These are phyloP conservation scores for Chironomus tentans DNA, from an alignment of 2,888 invertebrate genomes.

Conservation along the genomic window DNA sequence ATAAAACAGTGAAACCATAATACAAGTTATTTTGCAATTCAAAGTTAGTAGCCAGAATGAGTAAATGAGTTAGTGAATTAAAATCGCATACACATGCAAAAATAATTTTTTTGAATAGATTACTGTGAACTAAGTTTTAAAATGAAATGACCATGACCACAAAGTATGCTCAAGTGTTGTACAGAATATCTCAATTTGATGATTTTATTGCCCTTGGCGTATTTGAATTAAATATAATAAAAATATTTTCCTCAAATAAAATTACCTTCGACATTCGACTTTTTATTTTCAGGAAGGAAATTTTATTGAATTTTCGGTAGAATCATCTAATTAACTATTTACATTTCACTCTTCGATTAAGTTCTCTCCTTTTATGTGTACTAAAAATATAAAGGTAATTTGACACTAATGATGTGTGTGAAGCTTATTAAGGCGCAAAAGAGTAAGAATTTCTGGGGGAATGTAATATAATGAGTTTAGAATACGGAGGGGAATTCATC, in stretches of 20 bases:
- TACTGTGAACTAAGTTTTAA: not conserved
- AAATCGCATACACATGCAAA: not conserved
- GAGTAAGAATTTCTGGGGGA: not conserved
- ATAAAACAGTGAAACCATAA: not conserved
- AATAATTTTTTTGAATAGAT: not conserved
- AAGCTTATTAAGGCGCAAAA: not conserved
- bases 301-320: not conserved
- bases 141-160: conserved; percentile 2
- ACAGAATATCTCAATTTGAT: conserved; percentile 13
- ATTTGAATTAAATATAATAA: not conserved
- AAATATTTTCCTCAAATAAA: too few relatives aligned
- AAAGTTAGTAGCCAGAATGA: not conserved
- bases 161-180: not conserved
- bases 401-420: conserved; percentile 10
- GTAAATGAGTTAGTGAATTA: too few relatives aligned
- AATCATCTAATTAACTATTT: conserved; percentile 27
- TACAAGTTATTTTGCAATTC: not conserved
- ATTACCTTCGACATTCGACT: not conserved
- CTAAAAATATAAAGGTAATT: not conserved
- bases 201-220: conserved; percentile 12
- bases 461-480: not conserved
- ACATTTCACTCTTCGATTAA: conserved; percentile 11
- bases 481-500: too few relatives aligned
- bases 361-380: not conserved
- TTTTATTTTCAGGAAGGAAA: not conserved